Evolutionary conservation across 2,888 invertebrate genomes (phyloP), one percentile per base, ranked within the genome.

Genomic region (Clunio marinus): DNA sequence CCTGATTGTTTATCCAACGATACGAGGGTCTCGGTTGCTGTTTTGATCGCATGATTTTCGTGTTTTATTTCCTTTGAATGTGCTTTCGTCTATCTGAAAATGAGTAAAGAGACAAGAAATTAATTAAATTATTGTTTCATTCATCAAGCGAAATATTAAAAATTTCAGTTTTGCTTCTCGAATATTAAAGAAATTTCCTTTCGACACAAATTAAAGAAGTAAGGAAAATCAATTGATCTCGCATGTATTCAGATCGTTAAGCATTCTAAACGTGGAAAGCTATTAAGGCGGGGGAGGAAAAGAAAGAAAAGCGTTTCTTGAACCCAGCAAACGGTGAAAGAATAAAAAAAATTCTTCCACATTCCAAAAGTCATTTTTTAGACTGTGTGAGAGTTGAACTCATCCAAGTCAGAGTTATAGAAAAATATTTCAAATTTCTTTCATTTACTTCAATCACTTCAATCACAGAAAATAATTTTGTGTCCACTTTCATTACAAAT

Each of bases 11-110:
- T 76, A 83, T 83, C 85, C 85, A 85, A 78, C 86, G 84, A 78
- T 84, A 86, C 75, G 85, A 85, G 72, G 86, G 86, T 77, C 86
- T 83, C 76, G 86, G 86, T 80, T 86, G 86, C 80, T 86, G 86
- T 81, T 85, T 86, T 79, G 85, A 85, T 80, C 86, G 84, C 86
- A 86, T 86, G 77, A 73, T 83, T 83, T 73, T 75, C 73, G 73
- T 72, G 73, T 37, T 75, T 79, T 78, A 77, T 78, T 73, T 74
- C 71, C 46, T 63, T 15, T 63, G 20, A 46, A 28, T 45, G 27
- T 25, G n/a, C 28, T 22, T 25, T 46, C 27, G 46, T 27, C 37
- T 63, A 63, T 63, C 63, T 63, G 63, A 24, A 63, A 78, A 58
- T 22, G 20, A 27, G 41, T 22, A 68, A 57, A 67, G 24, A 55